Conservation (phyloP, 1,140 invertebrate species). For the Psilanteris sp. region DNA sequence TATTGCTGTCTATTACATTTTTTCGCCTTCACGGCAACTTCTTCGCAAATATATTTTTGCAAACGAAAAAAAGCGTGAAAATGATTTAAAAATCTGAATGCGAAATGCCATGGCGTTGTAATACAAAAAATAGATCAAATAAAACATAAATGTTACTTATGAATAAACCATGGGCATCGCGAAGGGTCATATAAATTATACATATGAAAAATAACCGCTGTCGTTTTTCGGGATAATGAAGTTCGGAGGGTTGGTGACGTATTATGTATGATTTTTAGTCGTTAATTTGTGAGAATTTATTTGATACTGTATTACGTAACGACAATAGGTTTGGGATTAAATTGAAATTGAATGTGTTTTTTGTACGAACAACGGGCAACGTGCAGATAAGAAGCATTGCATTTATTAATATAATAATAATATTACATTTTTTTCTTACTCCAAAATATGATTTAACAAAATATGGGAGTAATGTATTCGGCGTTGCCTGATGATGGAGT, state of each 20-base stretch:
- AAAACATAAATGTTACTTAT: conserved; percentile 9
- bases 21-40: conserved; percentile 32
- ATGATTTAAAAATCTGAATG: conserved; percentile 14
- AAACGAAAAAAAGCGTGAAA: background rate
- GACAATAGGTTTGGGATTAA: too few relatives aligned
- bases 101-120: conserved; percentile 13
- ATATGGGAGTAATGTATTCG: conserved; percentile 9
- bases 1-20: conserved; percentile 51
- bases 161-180: conserved; percentile 13
- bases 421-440: conserved; percentile 16
- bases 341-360: too few relatives aligned
- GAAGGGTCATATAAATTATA: conserved; percentile 28
- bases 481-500: conserved; percentile 9
- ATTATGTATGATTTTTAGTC: too few relatives aligned
- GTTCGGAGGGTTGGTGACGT: too few relatives aligned
- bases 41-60: conserved; percentile 11
- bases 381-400: too few relatives aligned
- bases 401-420: conserved; percentile 11
- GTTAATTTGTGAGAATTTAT: too few relatives aligned
- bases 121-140: conserved; percentile 1
- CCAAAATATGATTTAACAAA: conserved; percentile 11
- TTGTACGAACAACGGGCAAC: too few relatives aligned
- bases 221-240: too few relatives aligned
- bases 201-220: conserved; percentile 37
- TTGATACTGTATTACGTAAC: too few relatives aligned